phyloP scores from a whole-genome alignment of 2,888 invertebrate species.

The Beris morrisii region DNA sequence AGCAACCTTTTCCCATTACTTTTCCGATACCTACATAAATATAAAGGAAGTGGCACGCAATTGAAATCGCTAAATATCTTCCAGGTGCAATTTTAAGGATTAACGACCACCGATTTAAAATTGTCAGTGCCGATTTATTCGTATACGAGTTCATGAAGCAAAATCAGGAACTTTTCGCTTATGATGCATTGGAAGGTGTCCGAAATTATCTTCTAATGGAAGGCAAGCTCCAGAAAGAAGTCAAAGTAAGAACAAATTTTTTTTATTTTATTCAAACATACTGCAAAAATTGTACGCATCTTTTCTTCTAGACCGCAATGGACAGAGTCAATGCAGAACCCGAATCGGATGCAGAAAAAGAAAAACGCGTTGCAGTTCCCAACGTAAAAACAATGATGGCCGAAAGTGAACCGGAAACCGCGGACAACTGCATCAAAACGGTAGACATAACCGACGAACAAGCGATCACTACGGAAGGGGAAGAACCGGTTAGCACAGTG shows the following conservation, averaged over 20 bases:
- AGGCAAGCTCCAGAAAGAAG: conserved; percentile 64
- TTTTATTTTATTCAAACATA: not conserved
- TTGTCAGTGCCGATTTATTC: conserved; percentile 74
- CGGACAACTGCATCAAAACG: not conserved
- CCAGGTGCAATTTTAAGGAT: conserved; percentile 68
- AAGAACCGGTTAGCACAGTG: not conserved
- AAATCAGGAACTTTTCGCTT: conserved; percentile 71
- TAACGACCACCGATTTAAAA: conserved; percentile 74
- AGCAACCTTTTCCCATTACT: too few species aligned
- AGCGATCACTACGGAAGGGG: not conserved
- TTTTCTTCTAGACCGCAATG: conserved; percentile 14
- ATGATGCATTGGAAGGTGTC: conserved; percentile 67
- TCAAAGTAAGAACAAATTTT: conserved; percentile 25
- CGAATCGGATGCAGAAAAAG: not conserved
- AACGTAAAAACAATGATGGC: not conserved
- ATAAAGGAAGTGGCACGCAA: too few species aligned
- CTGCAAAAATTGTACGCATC: not conserved
- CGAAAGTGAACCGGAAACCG: not conserved
- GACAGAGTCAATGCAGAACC: not conserved
- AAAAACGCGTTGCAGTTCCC: not conserved
- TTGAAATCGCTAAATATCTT: conserved; percentile 32
- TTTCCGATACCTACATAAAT: too few species aligned
- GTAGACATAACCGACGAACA: not conserved
- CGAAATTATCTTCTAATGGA: conserved; percentile 68
- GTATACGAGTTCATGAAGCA: conserved; percentile 77